phyloP scores from a whole-genome alignment of 2,797 vertebrate species.

The Ceryle rudis region DNA sequence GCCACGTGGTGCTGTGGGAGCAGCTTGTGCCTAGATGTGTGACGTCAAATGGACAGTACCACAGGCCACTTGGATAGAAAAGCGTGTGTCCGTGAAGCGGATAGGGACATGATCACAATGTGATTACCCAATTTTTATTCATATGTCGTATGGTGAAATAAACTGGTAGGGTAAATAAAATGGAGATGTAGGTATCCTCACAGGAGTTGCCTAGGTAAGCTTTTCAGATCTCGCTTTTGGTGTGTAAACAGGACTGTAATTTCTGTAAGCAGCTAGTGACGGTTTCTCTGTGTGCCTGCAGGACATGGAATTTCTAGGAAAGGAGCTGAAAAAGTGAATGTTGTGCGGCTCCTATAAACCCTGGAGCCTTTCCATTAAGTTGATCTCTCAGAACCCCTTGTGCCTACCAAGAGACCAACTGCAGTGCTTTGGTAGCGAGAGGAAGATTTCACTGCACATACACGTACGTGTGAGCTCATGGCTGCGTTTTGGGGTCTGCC shows the following conservation, averaged over 20 bases:
- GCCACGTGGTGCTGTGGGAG: neutral
- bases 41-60: neutral
- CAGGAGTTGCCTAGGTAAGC: neutral
- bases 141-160: neutral
- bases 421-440: neutral
- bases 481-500: neutral
- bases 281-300: neutral
- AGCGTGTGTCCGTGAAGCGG: neutral
- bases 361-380: neutral
- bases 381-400: neutral
- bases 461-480: neutral
- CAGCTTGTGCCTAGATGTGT: fast-evolving
- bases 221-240: neutral
- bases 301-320: neutral
- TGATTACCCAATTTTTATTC: neutral
- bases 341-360: neutral
- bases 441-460: neutral
- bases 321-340: neutral
- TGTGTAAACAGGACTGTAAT: neutral
- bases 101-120: neutral
- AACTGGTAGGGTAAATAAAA: neutral
- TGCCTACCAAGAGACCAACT: neutral
- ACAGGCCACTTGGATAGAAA: neutral
- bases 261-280: neutral
- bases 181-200: neutral